phyloP scores from a whole-genome alignment of 2,113 vertebrate species.

The Gavialis gangeticus region DNA sequence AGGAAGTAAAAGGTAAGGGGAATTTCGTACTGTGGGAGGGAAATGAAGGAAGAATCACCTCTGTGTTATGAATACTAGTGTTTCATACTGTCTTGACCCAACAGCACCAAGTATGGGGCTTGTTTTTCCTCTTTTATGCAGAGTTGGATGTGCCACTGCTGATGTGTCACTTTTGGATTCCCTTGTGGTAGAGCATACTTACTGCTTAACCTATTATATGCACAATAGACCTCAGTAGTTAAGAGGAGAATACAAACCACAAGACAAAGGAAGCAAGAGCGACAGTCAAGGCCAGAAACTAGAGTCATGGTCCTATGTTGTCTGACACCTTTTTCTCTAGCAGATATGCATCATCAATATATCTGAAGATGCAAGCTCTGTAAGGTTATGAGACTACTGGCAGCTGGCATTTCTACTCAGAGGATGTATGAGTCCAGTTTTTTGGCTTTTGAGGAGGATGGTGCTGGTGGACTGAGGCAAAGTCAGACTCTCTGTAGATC shows the following conservation, averaged over 20 bases:
- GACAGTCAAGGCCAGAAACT: too few relatives aligned
- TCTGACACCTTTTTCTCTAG: too few relatives aligned
- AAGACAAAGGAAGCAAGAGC: too few relatives aligned
- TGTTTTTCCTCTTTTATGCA: background rate
- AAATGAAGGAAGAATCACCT: too few relatives aligned
- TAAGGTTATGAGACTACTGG: background rate
- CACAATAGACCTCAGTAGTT: background rate
- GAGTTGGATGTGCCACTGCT: background rate
- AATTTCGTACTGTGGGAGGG: background rate
- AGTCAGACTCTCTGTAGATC: background rate
- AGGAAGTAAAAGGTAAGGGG: background rate
- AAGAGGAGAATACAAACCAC: background rate
- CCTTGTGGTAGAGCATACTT: background rate
- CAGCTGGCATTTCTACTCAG: background rate
- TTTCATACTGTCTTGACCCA: too few relatives aligned
- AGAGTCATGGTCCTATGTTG: background rate
- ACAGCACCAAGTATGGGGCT: background rate
- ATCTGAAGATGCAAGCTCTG: background rate
- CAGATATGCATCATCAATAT: too few relatives aligned
- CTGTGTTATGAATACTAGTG: too few relatives aligned
- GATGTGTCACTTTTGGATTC: background rate
- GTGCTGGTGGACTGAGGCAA: too few relatives aligned
- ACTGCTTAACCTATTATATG: background rate
- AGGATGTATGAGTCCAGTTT: background rate
- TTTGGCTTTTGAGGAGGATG: background rate